Evolutionary conservation across 2,888 invertebrate genomes (phyloP).

Genomic region (Busseola fusca): DNA sequence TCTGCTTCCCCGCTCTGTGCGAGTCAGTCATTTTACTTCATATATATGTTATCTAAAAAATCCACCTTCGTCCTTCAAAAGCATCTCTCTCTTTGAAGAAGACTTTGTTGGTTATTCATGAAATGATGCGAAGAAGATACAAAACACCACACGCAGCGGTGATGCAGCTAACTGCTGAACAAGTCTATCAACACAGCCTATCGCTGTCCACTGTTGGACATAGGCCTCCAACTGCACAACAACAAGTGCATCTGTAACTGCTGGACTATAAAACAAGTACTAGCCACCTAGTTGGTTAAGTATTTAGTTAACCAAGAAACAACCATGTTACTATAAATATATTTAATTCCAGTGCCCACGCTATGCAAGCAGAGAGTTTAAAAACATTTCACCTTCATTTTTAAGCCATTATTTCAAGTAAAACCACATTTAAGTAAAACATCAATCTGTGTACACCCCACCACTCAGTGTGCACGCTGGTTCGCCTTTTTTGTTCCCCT

Average conservation of each 20-base stretch:
- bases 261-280: too few relatives aligned
- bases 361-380: conserved; percentile 13
- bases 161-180: neutral
- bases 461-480: conserved; percentile 53
- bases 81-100: neutral
- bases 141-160: neutral
- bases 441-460: conserved; percentile 43
- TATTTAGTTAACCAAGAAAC: neutral
- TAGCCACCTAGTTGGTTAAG: too few relatives aligned
- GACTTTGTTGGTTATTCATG: neutral
- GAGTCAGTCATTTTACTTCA: neutral
- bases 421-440: conserved; percentile 41
- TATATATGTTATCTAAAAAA: neutral
- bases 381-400: conserved; percentile 25
- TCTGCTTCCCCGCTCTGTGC: neutral
- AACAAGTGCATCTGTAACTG: too few relatives aligned
- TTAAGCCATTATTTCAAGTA: conserved; percentile 36
- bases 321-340: neutral
- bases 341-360: neutral
- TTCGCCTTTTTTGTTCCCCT: conserved; percentile 57
- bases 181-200: neutral
- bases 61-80: neutral
- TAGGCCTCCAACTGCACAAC: too few relatives aligned
- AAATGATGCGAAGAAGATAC: neutral
- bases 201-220: too few relatives aligned